Percentiles rank a stretch among this genome's conserved stretches.
These are phyloP conservation scores for Spodoptera frugiperda DNA, from an alignment of 1,140 invertebrate genomes.

Conservation along the genomic window DNA sequence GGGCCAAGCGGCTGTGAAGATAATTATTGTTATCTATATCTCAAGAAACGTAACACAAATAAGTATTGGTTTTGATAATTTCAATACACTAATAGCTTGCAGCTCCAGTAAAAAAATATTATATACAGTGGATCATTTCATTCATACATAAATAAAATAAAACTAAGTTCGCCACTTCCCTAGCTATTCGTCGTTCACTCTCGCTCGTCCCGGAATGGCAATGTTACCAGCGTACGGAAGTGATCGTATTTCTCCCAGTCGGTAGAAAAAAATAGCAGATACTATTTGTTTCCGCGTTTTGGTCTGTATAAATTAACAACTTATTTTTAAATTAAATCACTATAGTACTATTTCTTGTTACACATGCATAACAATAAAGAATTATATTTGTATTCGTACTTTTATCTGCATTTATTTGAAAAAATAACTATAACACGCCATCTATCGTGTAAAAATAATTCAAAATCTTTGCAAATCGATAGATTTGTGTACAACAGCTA, in stretches of 20 bases:
- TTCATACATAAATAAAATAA: slow-evolving; percentile 61
- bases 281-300: neutral
- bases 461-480: too few species aligned
- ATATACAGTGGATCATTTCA: slow-evolving; percentile 52
- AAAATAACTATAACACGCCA: too few species aligned
- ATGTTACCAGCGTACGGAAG: slow-evolving; percentile 28
- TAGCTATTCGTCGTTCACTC: slow-evolving; percentile 41
- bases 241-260: neutral
- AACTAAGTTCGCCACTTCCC: slow-evolving; percentile 47
- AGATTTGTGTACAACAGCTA: too few species aligned
- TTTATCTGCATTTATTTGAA: too few species aligned
- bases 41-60: slow-evolving; percentile 32
- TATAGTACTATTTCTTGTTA: too few species aligned
- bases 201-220: slow-evolving; percentile 39
- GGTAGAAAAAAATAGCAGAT: slow-evolving; percentile 4
- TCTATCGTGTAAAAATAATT: too few species aligned
- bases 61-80: slow-evolving; percentile 16
- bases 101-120: slow-evolving; percentile 34
- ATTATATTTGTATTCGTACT: too few species aligned
- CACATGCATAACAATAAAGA: too few species aligned
- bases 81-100: slow-evolving; percentile 23
- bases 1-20: slow-evolving; percentile 60
- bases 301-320: neutral
- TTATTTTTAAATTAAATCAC: too few species aligned
- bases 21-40: slow-evolving; percentile 38